Percentiles rank a stretch among this genome's conserved stretches.
Conservation (phyloP, 2,888 invertebrate species). For the Hirudinaria manillensis region DNA sequence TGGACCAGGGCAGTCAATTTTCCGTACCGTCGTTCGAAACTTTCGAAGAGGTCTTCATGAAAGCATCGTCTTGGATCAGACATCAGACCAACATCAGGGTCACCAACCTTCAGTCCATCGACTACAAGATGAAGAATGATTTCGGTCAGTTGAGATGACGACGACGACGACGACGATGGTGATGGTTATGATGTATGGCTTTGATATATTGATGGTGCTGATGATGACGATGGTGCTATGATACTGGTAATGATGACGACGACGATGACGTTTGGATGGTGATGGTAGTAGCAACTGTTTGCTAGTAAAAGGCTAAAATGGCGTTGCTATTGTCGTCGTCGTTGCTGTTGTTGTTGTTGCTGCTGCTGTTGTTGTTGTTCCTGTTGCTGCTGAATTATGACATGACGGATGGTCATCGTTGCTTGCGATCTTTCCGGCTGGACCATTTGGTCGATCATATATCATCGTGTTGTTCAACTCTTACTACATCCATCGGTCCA, state of each 20-base stretch:
- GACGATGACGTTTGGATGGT: no score
- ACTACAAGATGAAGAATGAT: constrained; percentile 41
- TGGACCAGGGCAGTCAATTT: constrained; percentile 40
- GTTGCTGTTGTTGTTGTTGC: no score
- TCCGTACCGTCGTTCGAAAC: constrained; percentile 39
- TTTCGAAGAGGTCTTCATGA: constrained; percentile 39
- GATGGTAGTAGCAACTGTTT: no score
- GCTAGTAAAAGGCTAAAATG: no score
- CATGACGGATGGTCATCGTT: no score
- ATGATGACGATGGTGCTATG: constrained; percentile 9
- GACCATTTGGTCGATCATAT: no score
- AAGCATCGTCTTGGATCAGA: constrained; percentile 38
- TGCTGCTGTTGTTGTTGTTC: no score
- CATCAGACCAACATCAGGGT: constrained; percentile 39
- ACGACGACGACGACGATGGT: background rate
- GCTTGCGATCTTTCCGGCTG: no score
- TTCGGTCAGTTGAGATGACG: constrained; percentile 18
- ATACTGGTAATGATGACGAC: background rate
- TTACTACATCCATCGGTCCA: no score
- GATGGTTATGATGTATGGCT: background rate
- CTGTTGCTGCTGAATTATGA: no score
- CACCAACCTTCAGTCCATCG: constrained; percentile 41
- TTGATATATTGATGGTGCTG: background rate
- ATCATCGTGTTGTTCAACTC: no score
- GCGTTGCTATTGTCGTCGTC: no score